Evolutionary conservation across 1,140 invertebrate genomes (phyloP).

Genomic region (Sycophaga agraensis): DNA sequence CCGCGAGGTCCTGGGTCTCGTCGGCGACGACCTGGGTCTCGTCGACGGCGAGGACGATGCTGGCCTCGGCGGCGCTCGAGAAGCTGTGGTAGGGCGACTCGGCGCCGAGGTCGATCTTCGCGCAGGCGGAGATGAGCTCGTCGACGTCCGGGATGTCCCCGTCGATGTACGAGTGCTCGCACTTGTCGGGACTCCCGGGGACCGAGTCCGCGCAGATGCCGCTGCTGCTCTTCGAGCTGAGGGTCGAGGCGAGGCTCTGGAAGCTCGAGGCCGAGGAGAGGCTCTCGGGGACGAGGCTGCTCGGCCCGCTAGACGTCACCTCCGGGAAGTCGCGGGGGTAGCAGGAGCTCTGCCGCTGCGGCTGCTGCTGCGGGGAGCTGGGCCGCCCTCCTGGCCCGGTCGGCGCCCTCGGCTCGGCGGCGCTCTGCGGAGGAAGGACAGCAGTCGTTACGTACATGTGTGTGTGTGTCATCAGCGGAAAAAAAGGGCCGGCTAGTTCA

Average conservation of each 20-base stretch:
- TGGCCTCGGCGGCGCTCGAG: not conserved
- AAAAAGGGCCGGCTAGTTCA: too few relatives aligned
- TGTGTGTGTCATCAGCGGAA: too few relatives aligned
- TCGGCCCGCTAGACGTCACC: constrained; percentile 13
- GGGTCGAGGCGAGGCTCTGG: constrained; percentile 41
- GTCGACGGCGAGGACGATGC: too few relatives aligned
- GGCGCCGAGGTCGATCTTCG: constrained; percentile 44
- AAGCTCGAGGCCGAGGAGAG: constrained; percentile 47
- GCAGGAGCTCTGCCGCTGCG: not conserved
- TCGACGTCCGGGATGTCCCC: constrained; percentile 37
- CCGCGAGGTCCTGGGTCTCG: not conserved
- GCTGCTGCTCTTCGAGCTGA: constrained; percentile 44
- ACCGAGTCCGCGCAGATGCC: constrained; percentile 38
- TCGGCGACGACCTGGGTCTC: too few relatives aligned
- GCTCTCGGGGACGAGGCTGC: constrained; percentile 29
- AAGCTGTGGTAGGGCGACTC: constrained; percentile 28
- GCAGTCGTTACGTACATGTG: too few relatives aligned
- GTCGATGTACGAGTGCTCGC: constrained; percentile 37
- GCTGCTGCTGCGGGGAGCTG: not conserved
- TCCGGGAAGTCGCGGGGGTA: constrained; percentile 42
- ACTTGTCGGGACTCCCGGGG: constrained; percentile 25
- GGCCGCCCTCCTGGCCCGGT: too few relatives aligned
- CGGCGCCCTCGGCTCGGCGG: too few relatives aligned
- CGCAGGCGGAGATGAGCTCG: constrained; percentile 41
- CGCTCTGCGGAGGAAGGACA: too few relatives aligned